Evolutionary conservation across 1,140 invertebrate species (phyloP).

Genomic region (Drosophila trapezifrons): DNA sequence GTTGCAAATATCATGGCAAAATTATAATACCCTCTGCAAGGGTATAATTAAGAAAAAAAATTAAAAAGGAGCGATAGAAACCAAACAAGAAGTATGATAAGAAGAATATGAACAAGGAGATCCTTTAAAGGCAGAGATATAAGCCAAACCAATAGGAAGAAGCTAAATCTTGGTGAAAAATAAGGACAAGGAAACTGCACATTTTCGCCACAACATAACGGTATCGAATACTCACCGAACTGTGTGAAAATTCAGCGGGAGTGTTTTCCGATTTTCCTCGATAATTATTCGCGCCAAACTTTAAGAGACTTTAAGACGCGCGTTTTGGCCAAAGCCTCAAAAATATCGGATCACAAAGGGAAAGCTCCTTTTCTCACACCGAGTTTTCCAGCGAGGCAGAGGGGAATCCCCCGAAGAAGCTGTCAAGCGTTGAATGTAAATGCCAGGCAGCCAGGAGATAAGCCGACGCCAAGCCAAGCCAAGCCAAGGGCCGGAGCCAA

Average conservation of each 20-base stretch:
- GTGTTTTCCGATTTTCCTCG: background rate
- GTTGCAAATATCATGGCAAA: too few relatives aligned
- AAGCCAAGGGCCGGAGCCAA: slow-evolving; percentile 26
- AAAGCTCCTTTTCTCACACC: slow-evolving; percentile 34
- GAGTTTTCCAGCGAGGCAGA: background rate
- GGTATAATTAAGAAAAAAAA: background rate
- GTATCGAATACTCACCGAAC: slow-evolving; percentile 26
- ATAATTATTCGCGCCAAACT: slow-evolving; percentile 45
- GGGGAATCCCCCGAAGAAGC: slow-evolving; percentile 57
- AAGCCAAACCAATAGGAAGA: background rate
- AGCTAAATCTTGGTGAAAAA: background rate
- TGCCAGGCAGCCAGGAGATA: slow-evolving; percentile 78
- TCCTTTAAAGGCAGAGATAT: background rate
- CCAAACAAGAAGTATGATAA: background rate
- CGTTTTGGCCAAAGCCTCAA: slow-evolving; percentile 18
- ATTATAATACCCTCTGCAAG: too few relatives aligned
- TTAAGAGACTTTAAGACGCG: slow-evolving; percentile 36
- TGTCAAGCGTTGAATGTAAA: slow-evolving; percentile 81
- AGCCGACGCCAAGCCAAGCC: slow-evolving; percentile 58
- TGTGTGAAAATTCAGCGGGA: background rate
- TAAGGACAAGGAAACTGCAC: background rate
- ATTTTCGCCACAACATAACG: slow-evolving; percentile 10
- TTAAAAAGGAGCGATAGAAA: background rate
- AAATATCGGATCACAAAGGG: slow-evolving; percentile 53
- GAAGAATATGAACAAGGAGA: background rate